Conservation (phyloP, 2,888 invertebrate species). For the Hypomecis atomaria region DNA sequence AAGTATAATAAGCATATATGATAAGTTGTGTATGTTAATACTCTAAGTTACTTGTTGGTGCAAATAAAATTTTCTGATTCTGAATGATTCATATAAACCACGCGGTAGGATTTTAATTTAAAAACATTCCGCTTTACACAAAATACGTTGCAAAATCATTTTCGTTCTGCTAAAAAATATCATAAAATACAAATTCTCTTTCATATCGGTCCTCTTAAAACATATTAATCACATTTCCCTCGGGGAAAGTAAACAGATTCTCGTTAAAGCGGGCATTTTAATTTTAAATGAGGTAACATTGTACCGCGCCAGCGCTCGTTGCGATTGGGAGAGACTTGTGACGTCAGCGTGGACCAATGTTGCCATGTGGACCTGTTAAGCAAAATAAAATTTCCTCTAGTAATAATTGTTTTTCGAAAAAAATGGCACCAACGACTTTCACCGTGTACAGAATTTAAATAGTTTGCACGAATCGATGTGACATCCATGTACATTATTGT, state of each 20-base stretch:
- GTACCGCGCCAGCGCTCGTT: slow-evolving; percentile 20
- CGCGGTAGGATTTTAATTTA: too few species aligned
- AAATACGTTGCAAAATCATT: neutral
- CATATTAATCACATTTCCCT: slow-evolving; percentile 20
- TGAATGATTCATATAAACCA: too few species aligned
- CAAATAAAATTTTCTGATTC: too few species aligned
- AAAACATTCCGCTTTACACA: too few species aligned
- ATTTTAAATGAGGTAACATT: slow-evolving; percentile 30
- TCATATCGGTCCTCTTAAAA: slow-evolving; percentile 11
- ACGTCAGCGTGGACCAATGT: slow-evolving; percentile 2
- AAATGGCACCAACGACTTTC: too few species aligned
- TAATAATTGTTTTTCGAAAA: too few species aligned
- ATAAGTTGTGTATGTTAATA: too few species aligned
- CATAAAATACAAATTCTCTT: slow-evolving; percentile 1
- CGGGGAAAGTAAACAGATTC: slow-evolving; percentile 19
- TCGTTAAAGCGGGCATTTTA: slow-evolving; percentile 22
- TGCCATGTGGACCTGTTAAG: neutral
- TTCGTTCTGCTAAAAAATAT: neutral
- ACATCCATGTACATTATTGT: too few species aligned
- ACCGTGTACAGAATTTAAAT: too few species aligned
- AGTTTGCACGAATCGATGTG: too few species aligned
- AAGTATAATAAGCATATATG: too few species aligned
- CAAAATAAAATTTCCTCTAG: neutral
- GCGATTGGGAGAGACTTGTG: slow-evolving; percentile 27
- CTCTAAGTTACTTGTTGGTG: too few species aligned